Percentiles rank a stretch among this genome's conserved stretches.
Conservation (phyloP, 2,888 invertebrate species). For the Isotomurus palustris region DNA sequence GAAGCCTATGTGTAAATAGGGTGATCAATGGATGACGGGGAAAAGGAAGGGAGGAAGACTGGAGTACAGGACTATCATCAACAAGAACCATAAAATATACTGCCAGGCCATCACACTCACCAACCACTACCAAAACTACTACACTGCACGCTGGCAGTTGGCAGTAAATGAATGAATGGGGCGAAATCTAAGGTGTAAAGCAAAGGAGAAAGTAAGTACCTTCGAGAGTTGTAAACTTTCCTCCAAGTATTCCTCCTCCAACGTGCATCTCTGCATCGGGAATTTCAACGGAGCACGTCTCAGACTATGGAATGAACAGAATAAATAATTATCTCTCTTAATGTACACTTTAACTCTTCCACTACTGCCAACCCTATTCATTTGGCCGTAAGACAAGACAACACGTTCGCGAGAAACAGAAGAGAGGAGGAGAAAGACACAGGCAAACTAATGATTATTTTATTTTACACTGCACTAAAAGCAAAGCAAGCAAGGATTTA, state of each 20-base stretch:
- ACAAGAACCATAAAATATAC: neutral
- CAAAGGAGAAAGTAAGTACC: constrained; percentile 49
- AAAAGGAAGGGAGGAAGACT: neutral
- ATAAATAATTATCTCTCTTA: constrained; percentile 5
- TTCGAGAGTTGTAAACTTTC: constrained; percentile 93
- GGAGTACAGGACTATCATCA: neutral
- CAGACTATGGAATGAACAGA: constrained; percentile 60
- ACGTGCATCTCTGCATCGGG: constrained; percentile 86
- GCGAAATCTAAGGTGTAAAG: neutral
- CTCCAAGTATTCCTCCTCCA: constrained; percentile 78
- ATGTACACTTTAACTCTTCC: no score
- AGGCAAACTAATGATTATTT: no score
- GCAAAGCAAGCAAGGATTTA: no score
- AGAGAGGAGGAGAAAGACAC: no score
- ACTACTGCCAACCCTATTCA: no score
- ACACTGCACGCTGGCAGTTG: neutral
- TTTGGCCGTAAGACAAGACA: no score
- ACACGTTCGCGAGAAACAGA: no score
- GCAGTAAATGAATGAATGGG: no score
- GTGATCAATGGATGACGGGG: neutral
- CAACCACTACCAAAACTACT: neutral
- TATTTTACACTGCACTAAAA: no score
- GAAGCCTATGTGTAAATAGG: neutral
- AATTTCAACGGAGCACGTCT: constrained; percentile 70
- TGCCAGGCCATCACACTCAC: neutral